Evolutionary conservation across 2,888 invertebrate species (phyloP).

Genomic region (Zaprionus bogoriensis): DNA sequence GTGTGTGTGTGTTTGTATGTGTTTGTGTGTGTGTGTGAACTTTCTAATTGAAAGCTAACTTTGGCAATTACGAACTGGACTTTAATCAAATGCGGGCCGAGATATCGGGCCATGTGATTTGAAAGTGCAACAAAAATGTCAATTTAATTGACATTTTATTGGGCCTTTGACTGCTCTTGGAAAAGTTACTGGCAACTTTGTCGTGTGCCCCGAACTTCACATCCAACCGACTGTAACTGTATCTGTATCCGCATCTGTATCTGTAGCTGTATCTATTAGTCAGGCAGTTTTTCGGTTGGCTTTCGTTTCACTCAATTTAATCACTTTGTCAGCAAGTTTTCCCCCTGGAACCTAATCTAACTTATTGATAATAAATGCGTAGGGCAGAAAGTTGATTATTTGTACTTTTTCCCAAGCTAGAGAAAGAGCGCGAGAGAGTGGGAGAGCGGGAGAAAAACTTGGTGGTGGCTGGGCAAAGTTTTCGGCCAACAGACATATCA

Average conservation of each 20-base stretch:
- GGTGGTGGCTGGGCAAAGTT: slow-evolving; percentile 34
- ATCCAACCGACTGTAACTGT: slow-evolving; percentile 34
- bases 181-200: slow-evolving; percentile 29
- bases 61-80: slow-evolving; percentile 70
- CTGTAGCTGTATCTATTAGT: slow-evolving; percentile 43
- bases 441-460: slow-evolving; percentile 30
- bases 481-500: slow-evolving; percentile 72
- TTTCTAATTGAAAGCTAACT: slow-evolving; percentile 79
- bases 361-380: slow-evolving; percentile 77
- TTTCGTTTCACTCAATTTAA: slow-evolving; percentile 74
- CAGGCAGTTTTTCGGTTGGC: slow-evolving; percentile 43
- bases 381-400: slow-evolving; percentile 66
- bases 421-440: not conserved
- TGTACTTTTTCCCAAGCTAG: not conserved
- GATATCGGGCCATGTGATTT: slow-evolving; percentile 28
- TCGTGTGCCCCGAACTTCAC: slow-evolving; percentile 26
- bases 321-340: slow-evolving; percentile 77
- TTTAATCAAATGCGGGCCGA: slow-evolving; percentile 65
- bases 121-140: slow-evolving; percentile 57
- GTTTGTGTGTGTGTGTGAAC: slow-evolving; percentile 43
- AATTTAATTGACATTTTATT: slow-evolving; percentile 76
- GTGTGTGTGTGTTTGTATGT: not conserved
- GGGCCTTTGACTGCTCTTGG: slow-evolving; percentile 52
- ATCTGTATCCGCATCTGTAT: slow-evolving; percentile 31
- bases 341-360: slow-evolving; percentile 57